A percentile compares a stretch with the other conserved stretches of the same genome.
These are phyloP conservation scores for Gadopsis marmoratus DNA, from an alignment of 2,797 vertebrate species.

Conservation along the genomic window DNA sequence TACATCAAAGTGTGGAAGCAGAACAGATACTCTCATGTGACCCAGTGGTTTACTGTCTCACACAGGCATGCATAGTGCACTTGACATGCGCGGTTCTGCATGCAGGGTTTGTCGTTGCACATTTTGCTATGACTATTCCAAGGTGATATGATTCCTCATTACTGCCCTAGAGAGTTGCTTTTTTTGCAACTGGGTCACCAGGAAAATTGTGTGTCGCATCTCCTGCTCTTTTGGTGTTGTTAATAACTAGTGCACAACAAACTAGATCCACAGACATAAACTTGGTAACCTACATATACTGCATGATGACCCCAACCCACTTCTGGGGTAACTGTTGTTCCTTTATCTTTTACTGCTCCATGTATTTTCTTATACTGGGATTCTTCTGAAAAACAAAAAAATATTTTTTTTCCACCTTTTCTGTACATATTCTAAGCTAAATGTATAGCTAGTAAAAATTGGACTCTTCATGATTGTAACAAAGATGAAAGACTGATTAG, in stretches of 20 bases:
- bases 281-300: conserved; percentile 20
- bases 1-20: conserved; percentile 73
- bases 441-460: background rate
- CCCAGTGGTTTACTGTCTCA: conserved; percentile 42
- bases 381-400: background rate
- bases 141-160: conserved; percentile 48
- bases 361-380: background rate
- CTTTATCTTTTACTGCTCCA: background rate
- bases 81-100: conserved; percentile 11
- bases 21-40: conserved; percentile 58
- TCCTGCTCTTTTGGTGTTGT: conserved; percentile 28
- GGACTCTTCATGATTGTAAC: background rate
- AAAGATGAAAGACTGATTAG: background rate
- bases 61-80: conserved; percentile 4
- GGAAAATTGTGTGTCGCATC: conserved; percentile 18
- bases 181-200: conserved; percentile 45
- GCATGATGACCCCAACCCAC: background rate
- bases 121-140: conserved; percentile 49
- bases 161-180: conserved; percentile 20
- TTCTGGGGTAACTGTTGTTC: background rate
- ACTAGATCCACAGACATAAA: conserved; percentile 9
- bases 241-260: conserved; percentile 38
- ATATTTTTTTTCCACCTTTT: background rate
- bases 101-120: conserved; percentile 17
- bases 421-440: background rate